Base-by-base conservation (phyloP, 2,888 invertebrate genomes). In the Ormyrus nitidulus region DNA sequence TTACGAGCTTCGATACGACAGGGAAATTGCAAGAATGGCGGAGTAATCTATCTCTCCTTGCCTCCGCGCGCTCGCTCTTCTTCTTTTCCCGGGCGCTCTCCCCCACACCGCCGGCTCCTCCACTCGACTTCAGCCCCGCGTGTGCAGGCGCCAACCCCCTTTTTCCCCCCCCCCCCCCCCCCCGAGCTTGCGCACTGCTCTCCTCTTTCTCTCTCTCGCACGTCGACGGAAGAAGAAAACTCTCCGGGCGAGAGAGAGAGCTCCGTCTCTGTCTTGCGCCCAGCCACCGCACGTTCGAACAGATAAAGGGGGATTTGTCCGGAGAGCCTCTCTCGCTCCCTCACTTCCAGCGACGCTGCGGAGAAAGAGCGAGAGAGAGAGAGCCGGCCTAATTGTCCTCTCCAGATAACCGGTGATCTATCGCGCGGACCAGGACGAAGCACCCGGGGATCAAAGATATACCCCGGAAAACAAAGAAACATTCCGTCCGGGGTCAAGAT, bases 11-110 rank as follows among this genome's bases (percentile, higher is more conserved):
- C 95, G 95, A 95, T 95, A 95, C 95, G 95, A 95, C 95, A 95
- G 95, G 95, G 95, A 95, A 95, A 95, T 95, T 95, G 95, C 95
- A 95, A 95, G 95, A 95, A 95, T 95, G 95, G 95, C 94, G 94
- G 94, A 94, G 95, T 95, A 95, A 95, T 95, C 95, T 95, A 95
- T 95, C 95, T 95, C 90, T 90, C 90, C 90, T 89, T 90, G 89
- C 88, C 89, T 90, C 87, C 86, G 86, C 85, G 86, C 86, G 86
- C 85, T 83, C 85, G 85, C 88, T 86, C 86, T 85, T 85, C 87
- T 87, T 87, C 87, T 87, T 87, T 86, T 85, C 86, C 84, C 80
- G 84, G 61, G 70, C 86, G 84, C 85, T 81, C 85, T 85, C 85
- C 84, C 84, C 84, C 84, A 84, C 79, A 53, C 78, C 81, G 66